These are phyloP conservation scores for Sciurus vulgaris DNA, from an alignment of 2,797 vertebrate species.

Conservation along the genomic window DNA sequence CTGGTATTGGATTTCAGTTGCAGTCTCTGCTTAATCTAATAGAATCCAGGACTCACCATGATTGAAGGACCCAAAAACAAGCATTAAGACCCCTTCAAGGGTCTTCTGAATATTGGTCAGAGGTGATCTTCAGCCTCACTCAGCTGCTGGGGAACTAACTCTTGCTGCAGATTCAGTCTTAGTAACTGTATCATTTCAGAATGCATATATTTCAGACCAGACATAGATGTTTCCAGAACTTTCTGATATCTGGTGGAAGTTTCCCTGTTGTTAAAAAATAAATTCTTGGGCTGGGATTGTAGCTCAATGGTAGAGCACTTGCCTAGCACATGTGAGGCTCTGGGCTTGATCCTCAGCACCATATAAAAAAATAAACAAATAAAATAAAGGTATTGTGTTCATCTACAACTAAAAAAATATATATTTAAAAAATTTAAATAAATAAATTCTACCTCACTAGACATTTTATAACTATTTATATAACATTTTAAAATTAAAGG, in stretches of 20 bases:
- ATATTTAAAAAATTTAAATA: too few relatives aligned
- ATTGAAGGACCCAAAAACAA: not conserved
- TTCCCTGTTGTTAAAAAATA: not conserved
- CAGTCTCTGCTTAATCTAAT: not conserved
- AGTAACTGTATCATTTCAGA: not conserved
- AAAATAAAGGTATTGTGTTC: too few relatives aligned
- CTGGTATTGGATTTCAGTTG: constrained; percentile 28
- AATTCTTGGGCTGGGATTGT: too few relatives aligned
- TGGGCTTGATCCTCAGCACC: too few relatives aligned
- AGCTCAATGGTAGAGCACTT: too few relatives aligned
- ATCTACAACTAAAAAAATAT: too few relatives aligned
- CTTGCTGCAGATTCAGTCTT: not conserved
- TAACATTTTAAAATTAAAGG: not conserved
- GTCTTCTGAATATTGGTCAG: not conserved
- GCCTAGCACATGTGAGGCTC: too few relatives aligned
- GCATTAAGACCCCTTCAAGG: not conserved
- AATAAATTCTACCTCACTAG: not conserved
- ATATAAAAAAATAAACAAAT: too few relatives aligned
- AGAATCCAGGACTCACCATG: not conserved
- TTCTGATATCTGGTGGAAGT: not conserved
- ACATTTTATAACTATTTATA: not conserved
- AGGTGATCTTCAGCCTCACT: not conserved
- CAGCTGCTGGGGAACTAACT: not conserved
- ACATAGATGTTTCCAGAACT: not conserved
- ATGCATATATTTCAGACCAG: not conserved